Evolutionary conservation across 2,888 invertebrate genomes (phyloP).

Genomic region (Mesorhabditis spiculigera): DNA sequence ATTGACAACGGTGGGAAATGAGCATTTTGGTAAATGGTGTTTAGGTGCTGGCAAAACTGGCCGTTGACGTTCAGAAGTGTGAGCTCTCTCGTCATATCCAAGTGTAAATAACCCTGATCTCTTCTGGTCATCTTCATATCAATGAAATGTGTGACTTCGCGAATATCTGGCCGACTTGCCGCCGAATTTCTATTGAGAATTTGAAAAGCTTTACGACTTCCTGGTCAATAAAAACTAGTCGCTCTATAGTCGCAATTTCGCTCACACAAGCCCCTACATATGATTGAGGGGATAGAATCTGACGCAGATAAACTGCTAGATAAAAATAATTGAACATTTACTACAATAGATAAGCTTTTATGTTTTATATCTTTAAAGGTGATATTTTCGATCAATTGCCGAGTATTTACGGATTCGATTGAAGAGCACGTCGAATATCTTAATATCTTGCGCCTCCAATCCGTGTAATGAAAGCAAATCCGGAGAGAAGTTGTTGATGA

Average conservation of each 20-base stretch:
- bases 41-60: slow-evolving; percentile 6
- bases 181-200: too few species aligned
- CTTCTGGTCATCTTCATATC: too few species aligned
- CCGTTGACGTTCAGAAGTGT: slow-evolving; percentile 1
- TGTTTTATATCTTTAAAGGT: not conserved
- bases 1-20: not conserved
- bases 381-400: not conserved
- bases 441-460: not conserved
- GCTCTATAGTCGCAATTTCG: too few species aligned
- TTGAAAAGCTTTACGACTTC: too few species aligned
- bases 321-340: too few species aligned
- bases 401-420: not conserved
- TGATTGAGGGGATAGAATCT: too few species aligned
- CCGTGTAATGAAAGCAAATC: not conserved
- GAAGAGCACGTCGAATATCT: slow-evolving; percentile 1
- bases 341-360: too few species aligned
- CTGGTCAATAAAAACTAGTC: too few species aligned
- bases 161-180: too few species aligned
- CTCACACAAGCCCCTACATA: too few species aligned
- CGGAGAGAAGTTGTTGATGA: not conserved
- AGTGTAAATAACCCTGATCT: not conserved
- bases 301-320: too few species aligned
- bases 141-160: too few species aligned
- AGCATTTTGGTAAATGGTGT: not conserved
- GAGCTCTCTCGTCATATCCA: not conserved